These are phyloP conservation scores for Metopia argyrocephala DNA, from an alignment of 2,888 invertebrate species.

Conservation along the genomic window DNA sequence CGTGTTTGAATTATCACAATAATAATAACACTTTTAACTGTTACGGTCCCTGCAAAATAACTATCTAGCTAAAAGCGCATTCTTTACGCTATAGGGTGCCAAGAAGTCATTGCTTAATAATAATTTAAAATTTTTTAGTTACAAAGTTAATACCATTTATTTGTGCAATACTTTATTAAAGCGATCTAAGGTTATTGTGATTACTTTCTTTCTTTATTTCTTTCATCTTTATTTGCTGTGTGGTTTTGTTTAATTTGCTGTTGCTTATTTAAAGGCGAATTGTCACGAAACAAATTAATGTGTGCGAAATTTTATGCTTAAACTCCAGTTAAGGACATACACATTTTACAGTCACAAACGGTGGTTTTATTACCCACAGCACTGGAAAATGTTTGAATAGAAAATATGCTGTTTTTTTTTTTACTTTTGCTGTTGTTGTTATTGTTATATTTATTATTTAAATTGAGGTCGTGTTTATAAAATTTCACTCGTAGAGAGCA, in stretches of 20 bases:
- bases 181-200: not conserved
- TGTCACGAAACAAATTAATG: slow-evolving; percentile 44
- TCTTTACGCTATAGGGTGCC: too few relatives aligned
- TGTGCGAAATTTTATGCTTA: slow-evolving; percentile 16
- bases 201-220: not conserved
- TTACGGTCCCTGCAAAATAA: too few relatives aligned
- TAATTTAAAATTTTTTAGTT: too few relatives aligned
- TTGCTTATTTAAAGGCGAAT: slow-evolving; percentile 37
- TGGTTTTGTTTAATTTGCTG: slow-evolving; percentile 34
- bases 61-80: too few relatives aligned
- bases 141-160: not conserved
- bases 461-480: slow-evolving; percentile 26
- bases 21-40: too few relatives aligned
- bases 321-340: slow-evolving; percentile 15
- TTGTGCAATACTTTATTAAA: not conserved
- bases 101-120: too few relatives aligned
- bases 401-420: not conserved
- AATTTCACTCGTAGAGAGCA: slow-evolving; percentile 5
- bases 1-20: too few relatives aligned
- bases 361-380: too few relatives aligned
- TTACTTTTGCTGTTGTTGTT: not conserved
- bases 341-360: slow-evolving; percentile 7
- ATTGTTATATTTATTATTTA: not conserved
- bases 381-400: not conserved
- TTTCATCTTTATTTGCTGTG: slow-evolving; percentile 1